These are phyloP conservation scores for Bhutanitis thaidina DNA, from an alignment of 2,888 invertebrate species.

Conservation along the genomic window DNA sequence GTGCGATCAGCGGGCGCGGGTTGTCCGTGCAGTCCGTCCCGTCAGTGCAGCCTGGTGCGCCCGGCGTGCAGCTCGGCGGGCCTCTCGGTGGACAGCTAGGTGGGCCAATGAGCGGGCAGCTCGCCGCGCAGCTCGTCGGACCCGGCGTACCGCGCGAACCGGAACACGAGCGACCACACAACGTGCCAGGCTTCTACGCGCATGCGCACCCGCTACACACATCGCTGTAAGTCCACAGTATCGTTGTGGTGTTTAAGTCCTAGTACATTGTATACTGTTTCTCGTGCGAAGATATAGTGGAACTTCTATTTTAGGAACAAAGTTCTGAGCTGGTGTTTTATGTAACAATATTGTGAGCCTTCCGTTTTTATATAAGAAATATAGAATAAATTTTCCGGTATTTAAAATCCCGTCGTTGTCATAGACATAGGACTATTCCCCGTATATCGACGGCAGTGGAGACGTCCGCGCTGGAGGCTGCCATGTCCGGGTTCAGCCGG, in stretches of 20 bases:
- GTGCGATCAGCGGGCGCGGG: slow-evolving; percentile 65
- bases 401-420: no score
- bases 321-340: no score
- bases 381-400: no score
- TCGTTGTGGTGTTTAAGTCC: no score
- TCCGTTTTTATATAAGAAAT: no score
- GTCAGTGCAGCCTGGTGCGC: neutral
- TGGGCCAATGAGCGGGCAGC: slow-evolving; percentile 30
- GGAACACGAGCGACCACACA: slow-evolving; percentile 64
- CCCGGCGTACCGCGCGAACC: neutral
- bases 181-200: slow-evolving; percentile 70
- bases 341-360: no score
- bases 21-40: slow-evolving; percentile 24
- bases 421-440: slow-evolving; percentile 71
- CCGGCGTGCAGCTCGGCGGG: neutral
- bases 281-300: no score
- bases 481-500: slow-evolving; percentile 41
- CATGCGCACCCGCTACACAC: slow-evolving; percentile 42
- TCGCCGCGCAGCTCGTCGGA: neutral
- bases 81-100: slow-evolving; percentile 33
- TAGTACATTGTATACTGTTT: no score
- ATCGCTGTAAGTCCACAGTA: slow-evolving; percentile 44
- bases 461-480: slow-evolving; percentile 41
- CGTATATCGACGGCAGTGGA: slow-evolving; percentile 62
- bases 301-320: no score